A percentile compares a stretch with the other conserved stretches of the same genome.
Conservation (phyloP, 2,888 invertebrate genomes). For the Conomelus anceps region DNA sequence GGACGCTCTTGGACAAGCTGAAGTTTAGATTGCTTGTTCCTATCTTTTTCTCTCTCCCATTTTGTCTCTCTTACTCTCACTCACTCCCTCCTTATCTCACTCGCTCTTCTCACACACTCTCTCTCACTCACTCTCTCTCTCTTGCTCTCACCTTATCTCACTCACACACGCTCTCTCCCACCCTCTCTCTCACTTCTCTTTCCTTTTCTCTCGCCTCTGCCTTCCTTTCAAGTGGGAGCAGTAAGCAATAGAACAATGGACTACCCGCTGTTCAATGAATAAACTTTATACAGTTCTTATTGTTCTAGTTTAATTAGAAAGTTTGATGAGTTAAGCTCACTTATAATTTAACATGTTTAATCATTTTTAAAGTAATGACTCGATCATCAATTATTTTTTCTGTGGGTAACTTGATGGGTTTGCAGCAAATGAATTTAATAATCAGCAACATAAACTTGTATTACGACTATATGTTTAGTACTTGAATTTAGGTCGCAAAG, state of each 20-base stretch:
- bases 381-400: background rate
- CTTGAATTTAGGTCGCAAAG: too few relatives aligned
- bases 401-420: too few relatives aligned
- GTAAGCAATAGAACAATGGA: background rate
- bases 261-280: background rate
- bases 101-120: background rate
- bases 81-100: too few relatives aligned
- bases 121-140: too few relatives aligned
- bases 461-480: too few relatives aligned
- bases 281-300: background rate
- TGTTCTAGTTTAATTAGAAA: background rate
- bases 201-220: background rate
- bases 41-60: too few relatives aligned
- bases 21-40: background rate
- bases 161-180: too few relatives aligned
- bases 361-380: background rate
- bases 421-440: background rate
- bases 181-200: background rate
- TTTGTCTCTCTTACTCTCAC: background rate
- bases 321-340: background rate
- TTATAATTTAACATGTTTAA: background rate
- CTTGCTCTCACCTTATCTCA: background rate
- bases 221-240: background rate
- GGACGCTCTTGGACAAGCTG: background rate
- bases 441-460: background rate